Percentiles rank a stretch among this genome's conserved stretches.
Evolutionary conservation across 2,113 vertebrate genomes (phyloP).

Genomic region (Onychorhynchus coronatus): DNA sequence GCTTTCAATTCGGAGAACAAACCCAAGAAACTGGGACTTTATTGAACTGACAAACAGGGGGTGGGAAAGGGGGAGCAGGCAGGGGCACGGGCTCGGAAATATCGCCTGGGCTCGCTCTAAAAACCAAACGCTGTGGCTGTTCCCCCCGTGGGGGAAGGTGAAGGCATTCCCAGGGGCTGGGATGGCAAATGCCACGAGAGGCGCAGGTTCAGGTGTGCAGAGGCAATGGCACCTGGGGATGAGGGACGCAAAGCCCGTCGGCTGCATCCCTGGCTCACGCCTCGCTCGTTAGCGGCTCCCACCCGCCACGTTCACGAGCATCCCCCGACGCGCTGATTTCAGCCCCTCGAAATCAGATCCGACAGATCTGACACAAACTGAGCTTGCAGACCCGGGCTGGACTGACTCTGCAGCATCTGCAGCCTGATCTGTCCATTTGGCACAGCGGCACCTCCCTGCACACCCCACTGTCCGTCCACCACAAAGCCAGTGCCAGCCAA

Average conservation of each 20-base stretch:
- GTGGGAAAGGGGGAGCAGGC: neutral
- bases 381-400: neutral
- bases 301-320: accelerated
- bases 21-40: slow-evolving; percentile 50
- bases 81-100: neutral
- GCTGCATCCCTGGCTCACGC: neutral
- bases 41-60: slow-evolving; percentile 48
- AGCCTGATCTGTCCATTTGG: accelerated
- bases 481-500: neutral
- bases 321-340: neutral
- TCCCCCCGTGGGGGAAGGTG: accelerated
- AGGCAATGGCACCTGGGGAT: accelerated
- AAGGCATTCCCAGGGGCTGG: neutral
- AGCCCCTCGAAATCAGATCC: neutral
- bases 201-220: neutral
- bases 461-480: neutral
- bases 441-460: neutral
- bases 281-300: accelerated
- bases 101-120: neutral
- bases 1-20: slow-evolving; percentile 66
- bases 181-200: neutral
- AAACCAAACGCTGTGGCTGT: neutral
- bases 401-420: neutral
- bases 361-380: neutral
- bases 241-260: neutral